Percentiles rank a stretch among this genome's conserved stretches.
Conservation (phyloP, 2,888 invertebrate species). For the Cerastis leucographa region DNA sequence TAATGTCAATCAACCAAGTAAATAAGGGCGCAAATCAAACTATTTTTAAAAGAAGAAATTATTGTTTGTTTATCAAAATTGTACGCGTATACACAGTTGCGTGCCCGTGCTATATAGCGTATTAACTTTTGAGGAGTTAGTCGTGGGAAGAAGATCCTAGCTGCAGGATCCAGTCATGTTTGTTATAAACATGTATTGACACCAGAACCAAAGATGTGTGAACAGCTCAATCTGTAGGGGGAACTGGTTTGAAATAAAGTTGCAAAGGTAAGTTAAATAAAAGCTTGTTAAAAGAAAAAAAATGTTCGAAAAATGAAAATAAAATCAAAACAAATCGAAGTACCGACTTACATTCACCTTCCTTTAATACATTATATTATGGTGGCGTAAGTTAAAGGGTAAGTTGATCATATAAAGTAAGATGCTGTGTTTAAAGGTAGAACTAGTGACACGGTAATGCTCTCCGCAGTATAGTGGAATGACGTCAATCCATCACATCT, state of each 20-base stretch:
- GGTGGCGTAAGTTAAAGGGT: constrained; percentile 5
- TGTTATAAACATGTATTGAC: background rate
- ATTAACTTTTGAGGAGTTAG: too few relatives aligned
- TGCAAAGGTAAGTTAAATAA: background rate
- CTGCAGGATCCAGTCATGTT: too few relatives aligned
- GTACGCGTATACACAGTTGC: too few relatives aligned
- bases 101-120: too few relatives aligned
- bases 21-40: too few relatives aligned
- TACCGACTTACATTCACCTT: background rate
- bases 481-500: constrained; percentile 62
- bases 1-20: too few relatives aligned
- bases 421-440: constrained; percentile 45
- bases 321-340: background rate
- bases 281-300: background rate
- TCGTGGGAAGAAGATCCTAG: too few relatives aligned
- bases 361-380: constrained; percentile 10
- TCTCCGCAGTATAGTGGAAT: constrained; percentile 49
- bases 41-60: too few relatives aligned
- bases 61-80: too few relatives aligned
- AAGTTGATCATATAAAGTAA: constrained; percentile 37
- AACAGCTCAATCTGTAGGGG: too few relatives aligned
- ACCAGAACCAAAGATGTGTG: background rate
- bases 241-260: too few relatives aligned
- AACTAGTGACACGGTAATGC: constrained; percentile 61
- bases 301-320: background rate